Percentiles rank a stretch among this genome's conserved stretches.
Evolutionary conservation across 92 coral and sea anemone species (phyloP).

Genomic region (Heliopora coerulea): DNA sequence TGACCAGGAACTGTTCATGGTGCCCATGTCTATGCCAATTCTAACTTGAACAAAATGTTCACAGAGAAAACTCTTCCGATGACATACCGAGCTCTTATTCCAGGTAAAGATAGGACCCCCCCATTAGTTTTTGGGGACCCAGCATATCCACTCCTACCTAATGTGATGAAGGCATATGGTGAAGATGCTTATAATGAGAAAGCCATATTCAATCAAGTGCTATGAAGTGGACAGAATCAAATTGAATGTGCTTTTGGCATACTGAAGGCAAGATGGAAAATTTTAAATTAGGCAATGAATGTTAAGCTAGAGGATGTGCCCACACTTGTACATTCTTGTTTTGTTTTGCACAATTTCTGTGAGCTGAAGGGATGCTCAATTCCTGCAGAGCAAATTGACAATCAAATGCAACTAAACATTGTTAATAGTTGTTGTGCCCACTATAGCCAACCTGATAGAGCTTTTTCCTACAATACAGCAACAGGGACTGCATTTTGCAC

Average conservation of each 20-base stretch:
- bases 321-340: slow-evolving; percentile 43
- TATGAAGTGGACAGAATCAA: too few relatives aligned
- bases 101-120: too few relatives aligned
- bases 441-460: slow-evolving; percentile 47
- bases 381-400: slow-evolving; percentile 27
- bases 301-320: slow-evolving; percentile 47
- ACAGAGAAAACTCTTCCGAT: too few relatives aligned
- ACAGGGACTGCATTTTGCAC: slow-evolving; percentile 39
- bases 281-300: slow-evolving; percentile 41
- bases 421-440: slow-evolving; percentile 55
- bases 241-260: slow-evolving; percentile 58
- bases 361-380: slow-evolving; percentile 44
- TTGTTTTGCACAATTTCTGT: slow-evolving; percentile 54
- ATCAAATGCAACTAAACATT: slow-evolving; percentile 52
- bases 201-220: too few relatives aligned
- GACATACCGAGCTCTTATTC: too few relatives aligned
- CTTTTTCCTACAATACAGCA: slow-evolving; percentile 52
- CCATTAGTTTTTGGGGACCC: too few relatives aligned
- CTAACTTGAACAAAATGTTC: too few relatives aligned
- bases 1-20: too few relatives aligned
- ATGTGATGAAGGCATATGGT: too few relatives aligned
- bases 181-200: too few relatives aligned
- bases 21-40: too few relatives aligned
- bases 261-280: slow-evolving; percentile 51
- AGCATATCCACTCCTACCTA: too few relatives aligned